Base-by-base conservation (phyloP, 2,888 invertebrate species). In the Spodoptera littoralis region DNA sequence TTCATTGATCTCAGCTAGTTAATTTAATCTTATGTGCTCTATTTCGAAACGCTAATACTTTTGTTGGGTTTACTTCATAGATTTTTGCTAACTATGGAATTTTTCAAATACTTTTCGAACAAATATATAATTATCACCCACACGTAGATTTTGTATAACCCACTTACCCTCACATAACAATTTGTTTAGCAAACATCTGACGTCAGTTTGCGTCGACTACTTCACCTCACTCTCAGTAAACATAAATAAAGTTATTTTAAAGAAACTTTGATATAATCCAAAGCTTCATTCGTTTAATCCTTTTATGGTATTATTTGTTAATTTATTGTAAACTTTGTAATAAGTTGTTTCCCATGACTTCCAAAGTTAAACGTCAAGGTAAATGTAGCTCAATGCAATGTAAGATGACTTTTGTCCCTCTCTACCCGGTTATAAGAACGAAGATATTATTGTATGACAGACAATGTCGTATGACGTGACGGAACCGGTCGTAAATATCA, bases 131-230 rank as follows among this genome's bases (percentile, higher is more conserved):
- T 36, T 36, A 36, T 4, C 36, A 36, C 36, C 36, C 9, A 47
- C 36, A 36, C 8, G 12, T 12, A 51, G 45, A 49, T 51, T 36
- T 54, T 41, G 51, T 27, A 22, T 60, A 11, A 41, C 56, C 59
- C 60, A 68, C 58, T 56, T 66, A 51, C 58, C 48, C 66, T 68
- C 44, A 43, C 50, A 54, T 48, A 41, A 49, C 43, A 36, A 62
- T 60, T 65, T 70, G 65, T 78, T 73, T 62, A 66, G 44, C 61
- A 66, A 70, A 73, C 51, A 53, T 42, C 27, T 76, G 55, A 57
- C 54, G 58, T 72, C 50, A 65, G 44, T 67, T 63, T 65, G 58
- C 60, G 74, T 64, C 52, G 59, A 61, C 63, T 65, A 42, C 49
- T 36, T 69, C 57, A 57, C 61, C 58, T 63, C 56, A 67, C 70